Conservation (phyloP, 2,797 vertebrate species). For the Coracias cyanogaster region DNA sequence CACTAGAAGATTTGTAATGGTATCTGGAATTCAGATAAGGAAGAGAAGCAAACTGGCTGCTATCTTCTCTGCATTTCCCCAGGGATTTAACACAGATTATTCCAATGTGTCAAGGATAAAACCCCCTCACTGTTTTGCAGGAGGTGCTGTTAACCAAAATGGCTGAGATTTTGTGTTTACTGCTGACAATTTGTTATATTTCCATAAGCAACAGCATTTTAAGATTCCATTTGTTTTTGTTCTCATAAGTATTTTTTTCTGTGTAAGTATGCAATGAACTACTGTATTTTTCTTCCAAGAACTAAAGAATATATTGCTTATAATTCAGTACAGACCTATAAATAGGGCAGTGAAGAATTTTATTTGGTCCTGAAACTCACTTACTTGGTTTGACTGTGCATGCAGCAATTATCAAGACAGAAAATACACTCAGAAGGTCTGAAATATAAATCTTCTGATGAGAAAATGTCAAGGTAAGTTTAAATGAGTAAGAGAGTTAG, state of each 20-base stretch:
- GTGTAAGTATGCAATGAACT: not conserved
- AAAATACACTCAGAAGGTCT: not conserved
- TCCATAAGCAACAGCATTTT: not conserved
- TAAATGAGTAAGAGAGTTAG: not conserved
- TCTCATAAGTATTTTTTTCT: not conserved
- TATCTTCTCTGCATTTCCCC: conserved; percentile 1
- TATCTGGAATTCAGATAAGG: conserved; percentile 11
- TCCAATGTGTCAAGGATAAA: conserved; percentile 13
- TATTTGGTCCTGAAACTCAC: not conserved
- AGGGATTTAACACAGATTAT: not conserved
- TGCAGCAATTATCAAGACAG: not conserved
- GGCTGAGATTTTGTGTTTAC: conserved; percentile 13
- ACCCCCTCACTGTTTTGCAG: not conserved
- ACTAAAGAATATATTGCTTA: not conserved
- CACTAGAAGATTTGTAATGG: not conserved
- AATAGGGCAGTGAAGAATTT: not conserved
- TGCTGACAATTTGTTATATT: conserved; percentile 3
- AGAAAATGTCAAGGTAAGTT: conserved; percentile 29
- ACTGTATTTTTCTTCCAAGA: not conserved
- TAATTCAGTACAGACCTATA: not conserved
- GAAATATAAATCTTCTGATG: not conserved
- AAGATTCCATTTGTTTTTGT: not conserved
- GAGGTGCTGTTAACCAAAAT: not conserved
- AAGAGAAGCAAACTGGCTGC: not conserved
- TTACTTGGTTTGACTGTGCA: not conserved